A percentile compares a stretch with the other conserved stretches of the same genome.
These are phyloP conservation scores for Eupelmus urozonus DNA, from an alignment of 2,888 invertebrate genomes.

Conservation along the genomic window DNA sequence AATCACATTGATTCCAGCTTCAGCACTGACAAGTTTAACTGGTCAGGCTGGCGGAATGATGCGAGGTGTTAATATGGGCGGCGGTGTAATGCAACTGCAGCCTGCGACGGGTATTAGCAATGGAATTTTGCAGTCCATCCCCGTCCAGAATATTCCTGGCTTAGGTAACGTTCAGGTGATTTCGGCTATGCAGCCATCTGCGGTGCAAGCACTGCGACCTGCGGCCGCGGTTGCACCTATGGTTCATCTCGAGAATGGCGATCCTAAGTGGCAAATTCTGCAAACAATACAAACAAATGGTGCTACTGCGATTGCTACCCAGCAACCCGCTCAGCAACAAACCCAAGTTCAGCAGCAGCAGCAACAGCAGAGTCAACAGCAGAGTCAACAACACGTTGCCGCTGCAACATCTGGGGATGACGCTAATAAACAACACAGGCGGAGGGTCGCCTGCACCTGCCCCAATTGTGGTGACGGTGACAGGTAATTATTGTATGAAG, in stretches of 20 bases:
- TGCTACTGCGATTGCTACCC: constrained; percentile 65
- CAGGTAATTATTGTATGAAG: constrained; percentile 76
- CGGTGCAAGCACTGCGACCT: constrained; percentile 76
- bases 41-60: constrained; percentile 73
- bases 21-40: constrained; percentile 78
- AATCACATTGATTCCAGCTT: constrained; percentile 89
- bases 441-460: constrained; percentile 97
- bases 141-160: constrained; percentile 88
- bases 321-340: constrained; percentile 73
- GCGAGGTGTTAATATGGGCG: constrained; percentile 72
- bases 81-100: constrained; percentile 77
- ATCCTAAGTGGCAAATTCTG: constrained; percentile 89
- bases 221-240: constrained; percentile 70
- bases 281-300: constrained; percentile 76
- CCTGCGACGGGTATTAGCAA: constrained; percentile 78
- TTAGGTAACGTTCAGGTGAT: constrained; percentile 90
- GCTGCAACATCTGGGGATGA: constrained; percentile 64
- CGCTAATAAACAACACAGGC: constrained; percentile 75
- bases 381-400: constrained; percentile 73
- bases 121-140: constrained; percentile 82
- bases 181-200: constrained; percentile 79
- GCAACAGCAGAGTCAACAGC: constrained; percentile 73
- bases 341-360: constrained; percentile 72
- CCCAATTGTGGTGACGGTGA: constrained; percentile 96
- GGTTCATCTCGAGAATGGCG: constrained; percentile 87